Evolutionary conservation across 2,113 vertebrate genomes (phyloP), one percentile per base, ranked within the genome.

Genomic region (Burhinus oedicnemus): DNA sequence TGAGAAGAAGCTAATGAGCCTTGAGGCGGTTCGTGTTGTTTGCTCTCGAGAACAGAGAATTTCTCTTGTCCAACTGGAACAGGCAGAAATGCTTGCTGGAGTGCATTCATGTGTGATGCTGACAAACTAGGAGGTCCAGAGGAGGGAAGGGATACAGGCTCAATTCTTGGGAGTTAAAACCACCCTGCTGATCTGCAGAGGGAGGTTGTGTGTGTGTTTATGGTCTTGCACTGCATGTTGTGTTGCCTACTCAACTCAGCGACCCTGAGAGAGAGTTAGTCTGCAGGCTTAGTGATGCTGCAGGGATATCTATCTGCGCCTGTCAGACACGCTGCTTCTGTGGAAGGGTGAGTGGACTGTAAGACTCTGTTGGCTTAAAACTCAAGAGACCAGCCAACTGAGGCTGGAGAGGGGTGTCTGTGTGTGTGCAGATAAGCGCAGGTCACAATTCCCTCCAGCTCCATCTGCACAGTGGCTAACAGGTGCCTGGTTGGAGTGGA

Each of bases 21-120:
- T 87, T 79, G 81, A 85, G 91, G 89, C 79, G 9, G 78, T 83
- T 95, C 75, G 71, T 95, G 47, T 83, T 88, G 81, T 93, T 95
- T 82, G 40, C 58, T 83, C 58, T 86, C 68, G 82, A 86, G 82
- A 90, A 22, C 64, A 80, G 78, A 89, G 66, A 34, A 42, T 85
- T 89, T 93, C 58, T 87, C 83, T 71, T 83, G 93, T 91, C 78
- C 10, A 3, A 76, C 93, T 91, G 91, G 87, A 95, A 95, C 1
- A 4, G 81, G 91, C 91, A 89, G 95, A 95, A 97, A 66, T 87
- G 83, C 89, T n/a, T 91, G 78, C 81, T 91, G 76, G 93, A 85
- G 54, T n/a, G 55, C 95, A 93, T 89, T 95, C 66, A 34, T 66
- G 38, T 64, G 70, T 30, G 17, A 89, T 2, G 14, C 62, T 80